phyloP scores from a whole-genome alignment of 2,797 vertebrate species.

The Pangasius krempfi region DNA sequence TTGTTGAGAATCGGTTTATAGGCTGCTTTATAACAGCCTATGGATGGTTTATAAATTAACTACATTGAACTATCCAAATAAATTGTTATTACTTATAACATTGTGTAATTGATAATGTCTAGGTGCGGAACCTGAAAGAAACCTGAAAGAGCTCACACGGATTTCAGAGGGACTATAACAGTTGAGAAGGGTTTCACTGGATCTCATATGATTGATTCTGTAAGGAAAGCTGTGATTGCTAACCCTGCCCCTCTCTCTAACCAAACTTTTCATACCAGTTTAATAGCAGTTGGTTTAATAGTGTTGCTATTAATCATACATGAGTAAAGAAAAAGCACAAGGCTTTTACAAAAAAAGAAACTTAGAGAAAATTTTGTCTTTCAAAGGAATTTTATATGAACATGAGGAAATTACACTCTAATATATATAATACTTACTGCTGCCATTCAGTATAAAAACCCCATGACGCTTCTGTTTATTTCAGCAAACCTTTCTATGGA shows the following conservation, averaged over 20 bases:
- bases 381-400: neutral
- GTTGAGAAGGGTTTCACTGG: neutral
- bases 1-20: neutral
- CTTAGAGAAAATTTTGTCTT: neutral
- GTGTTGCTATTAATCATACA: neutral
- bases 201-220: neutral
- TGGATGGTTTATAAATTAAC: neutral
- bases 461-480: neutral
- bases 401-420: neutral
- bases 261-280: neutral
- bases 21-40: neutral
- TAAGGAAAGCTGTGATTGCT: neutral
- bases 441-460: neutral
- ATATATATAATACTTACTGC: neutral
- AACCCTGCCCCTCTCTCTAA: neutral
- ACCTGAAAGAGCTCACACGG: slow-evolving; percentile 12
- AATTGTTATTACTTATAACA: neutral
- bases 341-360: neutral
- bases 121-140: slow-evolving; percentile 27
- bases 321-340: neutral
- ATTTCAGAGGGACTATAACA: neutral
- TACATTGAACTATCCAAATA: neutral
- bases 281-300: neutral
- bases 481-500: neutral
- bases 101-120: neutral